Evolutionary conservation across 1,140 invertebrate genomes (phyloP), one percentile per base, ranked within the genome.

Genomic region (Pantala flavescens): DNA sequence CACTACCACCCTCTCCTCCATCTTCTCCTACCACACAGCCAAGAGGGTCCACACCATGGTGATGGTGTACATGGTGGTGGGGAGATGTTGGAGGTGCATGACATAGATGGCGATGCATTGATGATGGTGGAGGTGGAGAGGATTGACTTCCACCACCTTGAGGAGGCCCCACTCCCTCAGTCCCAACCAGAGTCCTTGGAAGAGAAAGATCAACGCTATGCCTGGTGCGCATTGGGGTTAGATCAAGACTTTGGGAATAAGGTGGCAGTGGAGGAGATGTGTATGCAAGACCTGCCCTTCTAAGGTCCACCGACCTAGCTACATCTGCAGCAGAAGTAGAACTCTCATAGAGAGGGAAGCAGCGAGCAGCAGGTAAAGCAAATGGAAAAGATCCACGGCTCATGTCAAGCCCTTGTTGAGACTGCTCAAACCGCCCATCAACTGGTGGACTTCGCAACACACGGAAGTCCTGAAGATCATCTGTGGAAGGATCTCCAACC

Each of bases 131-230:
- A 36, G n/a, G n/a, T n/a, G 21, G 19, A 28, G 49, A 49, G 24
- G 49, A 43, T 49, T 63, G 43, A 23, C 74, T 49, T 23, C 43
- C 42, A 19, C 36, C 23, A 14, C 23, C 14, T 23, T 72, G 23
- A n/a, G 16, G 28, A 5, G 49, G 49, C 14, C 49, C 49, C n/a
- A 14, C 28, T 36, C 42, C 42, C 3, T 42, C 36, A 3, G 23
- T 23, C 71, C 23, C 36, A 3, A 72, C 71, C 3, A 24, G 19
- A 23, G 23, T 19, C 23, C 36, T 63, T 21, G 23, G 23, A 16
- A 24, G 28, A 36, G 49, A 71, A 23, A 74, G 74, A 23, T 74
- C 74, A 43, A 74, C 63, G 55, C 74, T 74, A 49, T 74, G 74
- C 21, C 63, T 43, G 7, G 23, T 42, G 5, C 49, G 49, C 49